Conservation (phyloP, 2,888 invertebrate genomes). For the Macrophya annulata region DNA sequence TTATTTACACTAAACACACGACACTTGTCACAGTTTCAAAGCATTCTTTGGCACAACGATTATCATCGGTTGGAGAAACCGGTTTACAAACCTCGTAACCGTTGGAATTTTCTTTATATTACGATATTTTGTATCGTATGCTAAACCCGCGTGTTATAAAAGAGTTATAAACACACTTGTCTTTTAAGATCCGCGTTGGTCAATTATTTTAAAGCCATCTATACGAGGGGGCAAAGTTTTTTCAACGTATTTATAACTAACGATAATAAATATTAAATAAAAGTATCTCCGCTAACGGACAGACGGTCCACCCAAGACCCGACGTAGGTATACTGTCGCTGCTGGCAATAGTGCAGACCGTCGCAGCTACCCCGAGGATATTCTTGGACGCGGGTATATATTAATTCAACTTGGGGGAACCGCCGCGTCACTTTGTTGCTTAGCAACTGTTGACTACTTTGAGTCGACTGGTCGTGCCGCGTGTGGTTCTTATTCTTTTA, state of each 20-base stretch:
- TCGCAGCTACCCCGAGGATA: slow-evolving; percentile 68
- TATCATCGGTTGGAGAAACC: slow-evolving; percentile 62
- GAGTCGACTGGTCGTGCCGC: slow-evolving; percentile 11
- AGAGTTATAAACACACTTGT: slow-evolving; percentile 1
- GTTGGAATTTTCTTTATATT: slow-evolving; percentile 40
- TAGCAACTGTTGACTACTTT: slow-evolving; percentile 69
- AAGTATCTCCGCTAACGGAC: slow-evolving; percentile 55
- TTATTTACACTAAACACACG: slow-evolving; percentile 49
- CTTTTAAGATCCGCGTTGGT: neutral
- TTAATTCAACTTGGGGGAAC: slow-evolving; percentile 73
- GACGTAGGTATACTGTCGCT: slow-evolving; percentile 67
- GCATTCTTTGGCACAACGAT: slow-evolving; percentile 63
- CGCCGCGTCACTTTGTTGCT: slow-evolving; percentile 72
- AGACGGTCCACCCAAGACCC: slow-evolving; percentile 61
- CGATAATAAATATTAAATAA: slow-evolving; percentile 41
- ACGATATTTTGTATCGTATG: slow-evolving; percentile 9
- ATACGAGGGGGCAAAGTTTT: neutral
- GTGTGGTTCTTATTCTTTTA: neutral
- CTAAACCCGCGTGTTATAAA: neutral
- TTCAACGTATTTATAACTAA: neutral
- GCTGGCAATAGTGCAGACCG: slow-evolving; percentile 59
- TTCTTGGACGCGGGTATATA: slow-evolving; percentile 73
- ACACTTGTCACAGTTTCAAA: slow-evolving; percentile 69
- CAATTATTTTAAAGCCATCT: slow-evolving; percentile 23
- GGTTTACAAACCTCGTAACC: slow-evolving; percentile 62